phyloP scores from a whole-genome alignment of 2,888 invertebrate genomes.

The Andrena minutula region DNA sequence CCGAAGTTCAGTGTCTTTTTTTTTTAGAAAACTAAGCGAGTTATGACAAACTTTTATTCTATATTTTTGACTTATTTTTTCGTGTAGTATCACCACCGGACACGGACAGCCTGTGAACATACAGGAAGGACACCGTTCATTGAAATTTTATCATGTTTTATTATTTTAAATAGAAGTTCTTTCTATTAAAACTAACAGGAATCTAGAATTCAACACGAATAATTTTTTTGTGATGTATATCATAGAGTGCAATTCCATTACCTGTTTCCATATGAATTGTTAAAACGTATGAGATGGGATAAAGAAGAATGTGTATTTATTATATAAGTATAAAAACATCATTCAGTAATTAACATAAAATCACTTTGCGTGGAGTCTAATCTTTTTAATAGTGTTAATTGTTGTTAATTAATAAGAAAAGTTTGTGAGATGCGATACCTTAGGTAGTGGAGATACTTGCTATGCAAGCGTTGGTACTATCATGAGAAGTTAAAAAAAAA shows the following conservation, averaged over 20 bases:
- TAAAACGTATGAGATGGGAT: slow-evolving; percentile 38
- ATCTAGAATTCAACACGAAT: slow-evolving; percentile 42
- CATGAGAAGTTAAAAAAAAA: slow-evolving; percentile 50
- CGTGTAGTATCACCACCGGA: no score
- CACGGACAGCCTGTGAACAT: neutral
- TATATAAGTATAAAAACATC: slow-evolving; percentile 73
- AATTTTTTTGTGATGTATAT: slow-evolving; percentile 55
- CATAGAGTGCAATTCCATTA: slow-evolving; percentile 56
- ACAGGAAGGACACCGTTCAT: slow-evolving; percentile 19
- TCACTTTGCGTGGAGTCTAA: slow-evolving; percentile 74
- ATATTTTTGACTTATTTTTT: no score
- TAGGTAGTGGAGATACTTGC: slow-evolving; percentile 76
- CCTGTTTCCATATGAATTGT: slow-evolving; percentile 44
- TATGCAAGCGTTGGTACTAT: slow-evolving; percentile 76
- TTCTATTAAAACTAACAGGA: slow-evolving; percentile 43
- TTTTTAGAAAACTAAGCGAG: no score
- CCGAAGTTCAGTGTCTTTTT: no score
- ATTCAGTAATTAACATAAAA: slow-evolving; percentile 63
- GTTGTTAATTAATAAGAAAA: slow-evolving; percentile 71
- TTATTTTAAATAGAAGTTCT: slow-evolving; percentile 28
- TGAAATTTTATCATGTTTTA: slow-evolving; percentile 39
- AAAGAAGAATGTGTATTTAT: slow-evolving; percentile 69
- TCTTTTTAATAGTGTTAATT: slow-evolving; percentile 76
- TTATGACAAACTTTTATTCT: no score
- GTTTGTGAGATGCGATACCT: slow-evolving; percentile 72